phyloP scores from a whole-genome alignment of 2,888 invertebrate genomes.

The Galeruca laticollis region DNA sequence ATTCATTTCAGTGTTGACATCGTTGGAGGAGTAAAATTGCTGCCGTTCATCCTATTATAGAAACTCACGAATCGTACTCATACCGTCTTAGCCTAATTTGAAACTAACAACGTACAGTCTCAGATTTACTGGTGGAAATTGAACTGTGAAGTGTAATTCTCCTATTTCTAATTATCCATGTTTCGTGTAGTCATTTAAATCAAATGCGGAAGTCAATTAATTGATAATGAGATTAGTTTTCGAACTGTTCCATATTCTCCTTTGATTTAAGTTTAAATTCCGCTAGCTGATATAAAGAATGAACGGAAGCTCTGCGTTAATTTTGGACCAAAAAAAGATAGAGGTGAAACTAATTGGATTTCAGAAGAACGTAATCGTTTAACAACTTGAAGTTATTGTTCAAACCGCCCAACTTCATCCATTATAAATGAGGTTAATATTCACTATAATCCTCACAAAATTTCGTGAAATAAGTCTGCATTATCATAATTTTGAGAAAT shows the following conservation, averaged over 20 bases:
- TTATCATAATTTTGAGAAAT: neutral
- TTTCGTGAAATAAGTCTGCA: neutral
- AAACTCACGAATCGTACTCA: conserved; percentile 31
- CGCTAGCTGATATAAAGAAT: conserved; percentile 22
- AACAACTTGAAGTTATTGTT: neutral
- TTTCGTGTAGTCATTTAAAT: conserved; percentile 48
- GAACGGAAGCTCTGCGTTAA: conserved; percentile 18
- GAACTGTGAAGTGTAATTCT: conserved; percentile 46
- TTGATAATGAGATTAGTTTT: conserved; percentile 50
- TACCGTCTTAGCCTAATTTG: conserved; percentile 37
- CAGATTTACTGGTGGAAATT: conserved; percentile 42
- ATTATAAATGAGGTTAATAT: neutral
- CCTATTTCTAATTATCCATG: conserved; percentile 45
- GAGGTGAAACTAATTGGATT: conserved; percentile 18
- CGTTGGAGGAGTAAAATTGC: conserved; percentile 24
- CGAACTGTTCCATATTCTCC: conserved; percentile 45
- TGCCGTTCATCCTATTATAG: conserved; percentile 30
- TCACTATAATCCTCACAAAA: no score
- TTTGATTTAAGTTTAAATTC: conserved; percentile 39
- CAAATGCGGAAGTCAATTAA: conserved; percentile 51
- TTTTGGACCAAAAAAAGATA: conserved; percentile 15
- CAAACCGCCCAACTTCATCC: neutral
- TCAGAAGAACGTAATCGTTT: conserved; percentile 1
- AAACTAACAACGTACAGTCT: conserved; percentile 34
- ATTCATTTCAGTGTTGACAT: conserved; percentile 26